Percentiles rank a stretch among this genome's conserved stretches.
phyloP scores from a whole-genome alignment of 2,113 vertebrate genomes.

The human (Homo sapiens) region DNA sequence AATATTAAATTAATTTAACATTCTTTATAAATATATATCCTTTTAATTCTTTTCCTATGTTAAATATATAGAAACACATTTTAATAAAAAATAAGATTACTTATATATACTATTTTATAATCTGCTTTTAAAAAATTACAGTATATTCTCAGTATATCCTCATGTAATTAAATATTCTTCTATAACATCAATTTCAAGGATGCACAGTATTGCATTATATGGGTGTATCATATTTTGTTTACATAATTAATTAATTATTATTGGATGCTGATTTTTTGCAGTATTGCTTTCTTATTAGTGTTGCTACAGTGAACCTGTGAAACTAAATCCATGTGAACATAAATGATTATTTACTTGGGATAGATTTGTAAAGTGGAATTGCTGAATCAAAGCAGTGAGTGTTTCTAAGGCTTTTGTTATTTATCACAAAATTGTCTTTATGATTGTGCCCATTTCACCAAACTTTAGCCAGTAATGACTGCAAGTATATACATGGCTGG shows the following conservation, averaged over 20 bases:
- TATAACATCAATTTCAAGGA: neutral
- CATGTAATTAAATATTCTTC: neutral
- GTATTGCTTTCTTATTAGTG: neutral
- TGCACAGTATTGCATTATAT: neutral
- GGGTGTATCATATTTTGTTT: neutral
- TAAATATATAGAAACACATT: too few relatives aligned
- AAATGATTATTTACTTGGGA: neutral
- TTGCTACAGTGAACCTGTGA: neutral
- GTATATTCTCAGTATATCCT: neutral
- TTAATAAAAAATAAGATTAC: neutral
- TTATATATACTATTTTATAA: neutral
- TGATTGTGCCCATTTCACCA: neutral
- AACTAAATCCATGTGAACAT: neutral
- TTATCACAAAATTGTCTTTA: neutral
- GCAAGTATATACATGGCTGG: neutral
- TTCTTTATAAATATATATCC: neutral
- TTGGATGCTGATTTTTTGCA: neutral
- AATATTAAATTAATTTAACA: neutral
- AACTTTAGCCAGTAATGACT: neutral
- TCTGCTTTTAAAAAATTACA: neutral
- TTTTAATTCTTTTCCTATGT: neutral
- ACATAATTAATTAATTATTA: constrained; percentile 1
- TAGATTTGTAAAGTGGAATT: neutral
- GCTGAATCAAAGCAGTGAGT: neutral
- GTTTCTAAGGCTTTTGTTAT: neutral